Conservation (phyloP, 2,888 invertebrate genomes). For the Argynnis bischoffii region DNA sequence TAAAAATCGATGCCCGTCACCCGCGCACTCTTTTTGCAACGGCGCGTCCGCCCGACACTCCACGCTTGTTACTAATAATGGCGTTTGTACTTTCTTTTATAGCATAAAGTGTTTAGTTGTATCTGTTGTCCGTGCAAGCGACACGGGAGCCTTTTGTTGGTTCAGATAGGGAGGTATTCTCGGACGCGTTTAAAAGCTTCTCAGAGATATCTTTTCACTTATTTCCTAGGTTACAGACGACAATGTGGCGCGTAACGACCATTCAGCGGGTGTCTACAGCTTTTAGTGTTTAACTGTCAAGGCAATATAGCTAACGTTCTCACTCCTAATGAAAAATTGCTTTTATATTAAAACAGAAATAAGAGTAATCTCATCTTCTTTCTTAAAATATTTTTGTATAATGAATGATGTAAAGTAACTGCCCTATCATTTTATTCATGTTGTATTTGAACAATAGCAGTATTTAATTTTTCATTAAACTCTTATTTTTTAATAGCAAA, state of each 20-base stretch:
- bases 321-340: conserved; percentile 34
- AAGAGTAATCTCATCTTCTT: conserved; percentile 16
- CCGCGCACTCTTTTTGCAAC: conserved; percentile 67
- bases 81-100: conserved; percentile 74
- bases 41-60: conserved; percentile 71
- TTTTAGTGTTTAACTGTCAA: conserved; percentile 46
- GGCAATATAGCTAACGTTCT: conserved; percentile 40
- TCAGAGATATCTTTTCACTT: conserved; percentile 65
- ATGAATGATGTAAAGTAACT: not conserved
- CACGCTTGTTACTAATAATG: conserved; percentile 75
- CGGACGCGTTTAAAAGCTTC: conserved; percentile 63
- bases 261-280: conserved; percentile 47
- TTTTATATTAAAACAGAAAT: conserved; percentile 25
- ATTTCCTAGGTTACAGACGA: conserved; percentile 49
- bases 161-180: conserved; percentile 61
- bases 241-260: conserved; percentile 47
- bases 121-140: conserved; percentile 70
- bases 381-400: conserved; percentile 5
- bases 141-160: conserved; percentile 72
- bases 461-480: too few species aligned
- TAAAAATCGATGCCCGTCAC: conserved; percentile 77
- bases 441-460: too few species aligned
- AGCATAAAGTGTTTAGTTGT: conserved; percentile 78
- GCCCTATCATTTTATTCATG: too few species aligned
- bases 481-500: too few species aligned